Evolutionary conservation across 2,797 vertebrate genomes (phyloP).

Genomic region (Syndactyla subalaris): DNA sequence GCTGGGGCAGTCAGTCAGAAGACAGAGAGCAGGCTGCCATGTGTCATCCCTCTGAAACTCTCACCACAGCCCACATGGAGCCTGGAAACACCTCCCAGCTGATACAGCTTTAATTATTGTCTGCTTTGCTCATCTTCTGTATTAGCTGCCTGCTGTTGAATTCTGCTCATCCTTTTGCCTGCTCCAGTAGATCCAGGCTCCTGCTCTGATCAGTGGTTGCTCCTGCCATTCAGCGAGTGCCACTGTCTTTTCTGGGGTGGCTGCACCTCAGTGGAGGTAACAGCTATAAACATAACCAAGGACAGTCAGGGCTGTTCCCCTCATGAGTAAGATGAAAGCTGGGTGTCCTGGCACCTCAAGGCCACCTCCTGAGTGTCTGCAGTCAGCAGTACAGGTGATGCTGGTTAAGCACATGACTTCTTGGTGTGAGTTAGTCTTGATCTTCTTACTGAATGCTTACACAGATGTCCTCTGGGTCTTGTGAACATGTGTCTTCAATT

Average conservation of each 20-base stretch:
- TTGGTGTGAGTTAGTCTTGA: constrained; percentile 46
- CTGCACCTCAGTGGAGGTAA: neutral
- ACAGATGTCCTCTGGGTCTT: constrained; percentile 36
- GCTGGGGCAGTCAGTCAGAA: neutral
- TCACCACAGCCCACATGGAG: neutral
- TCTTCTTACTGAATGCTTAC: constrained; percentile 40
- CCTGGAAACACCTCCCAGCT: neutral
- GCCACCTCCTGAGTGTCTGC: neutral
- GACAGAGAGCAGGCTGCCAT: neutral
- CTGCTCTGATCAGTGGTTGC: neutral
- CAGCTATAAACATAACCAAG: neutral
- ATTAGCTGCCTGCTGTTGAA: neutral
- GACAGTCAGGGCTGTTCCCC: neutral
- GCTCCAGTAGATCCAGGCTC: neutral
- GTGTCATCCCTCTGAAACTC: neutral
- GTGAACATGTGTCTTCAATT: constrained; percentile 44
- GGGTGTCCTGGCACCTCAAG: neutral
- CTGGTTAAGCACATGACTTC: constrained; percentile 11
- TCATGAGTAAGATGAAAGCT: neutral
- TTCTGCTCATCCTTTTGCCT: neutral
- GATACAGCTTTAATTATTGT: neutral
- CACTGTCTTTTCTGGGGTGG: neutral
- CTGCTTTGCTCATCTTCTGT: neutral
- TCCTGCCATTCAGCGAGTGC: neutral
- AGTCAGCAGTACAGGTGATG: constrained; percentile 21